Percentiles rank a stretch among this genome's conserved stretches.
Conservation (phyloP, 2,113 vertebrate species). For the Nothocercus nigrocapillus region DNA sequence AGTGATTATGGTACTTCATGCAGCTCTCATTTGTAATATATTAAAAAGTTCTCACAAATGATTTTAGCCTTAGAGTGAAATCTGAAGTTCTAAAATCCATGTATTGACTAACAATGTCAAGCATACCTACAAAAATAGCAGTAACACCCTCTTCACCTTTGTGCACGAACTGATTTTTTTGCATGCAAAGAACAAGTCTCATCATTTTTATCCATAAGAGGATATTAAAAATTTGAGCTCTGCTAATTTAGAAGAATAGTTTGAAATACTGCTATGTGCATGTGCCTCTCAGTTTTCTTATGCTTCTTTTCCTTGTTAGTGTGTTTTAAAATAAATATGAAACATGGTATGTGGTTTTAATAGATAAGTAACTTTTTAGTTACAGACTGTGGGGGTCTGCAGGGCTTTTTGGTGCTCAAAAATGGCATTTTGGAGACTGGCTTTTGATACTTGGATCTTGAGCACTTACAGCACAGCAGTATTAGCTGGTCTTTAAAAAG, state of each 20-base stretch:
- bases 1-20: not conserved
- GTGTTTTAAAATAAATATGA: not conserved
- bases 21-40: not conserved
- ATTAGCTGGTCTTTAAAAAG: constrained; percentile 24
- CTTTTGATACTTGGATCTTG: not conserved
- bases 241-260: not conserved
- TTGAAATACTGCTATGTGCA: not conserved
- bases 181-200: not conserved
- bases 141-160: not conserved
- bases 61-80: not conserved
- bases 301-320: not conserved
- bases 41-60: not conserved
- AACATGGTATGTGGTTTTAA: not conserved
- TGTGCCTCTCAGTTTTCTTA: not conserved
- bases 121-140: not conserved
- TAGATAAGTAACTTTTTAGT: not conserved
- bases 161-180: not conserved
- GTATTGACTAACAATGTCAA: not conserved
- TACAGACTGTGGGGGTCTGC: not conserved
- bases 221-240: not conserved
- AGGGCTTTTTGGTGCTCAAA: not conserved
- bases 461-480: not conserved
- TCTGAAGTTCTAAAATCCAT: not conserved
- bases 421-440: constrained; percentile 2
- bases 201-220: not conserved